Conservation (phyloP, 2,113 vertebrate genomes). For the Phainopepla nitens region DNA sequence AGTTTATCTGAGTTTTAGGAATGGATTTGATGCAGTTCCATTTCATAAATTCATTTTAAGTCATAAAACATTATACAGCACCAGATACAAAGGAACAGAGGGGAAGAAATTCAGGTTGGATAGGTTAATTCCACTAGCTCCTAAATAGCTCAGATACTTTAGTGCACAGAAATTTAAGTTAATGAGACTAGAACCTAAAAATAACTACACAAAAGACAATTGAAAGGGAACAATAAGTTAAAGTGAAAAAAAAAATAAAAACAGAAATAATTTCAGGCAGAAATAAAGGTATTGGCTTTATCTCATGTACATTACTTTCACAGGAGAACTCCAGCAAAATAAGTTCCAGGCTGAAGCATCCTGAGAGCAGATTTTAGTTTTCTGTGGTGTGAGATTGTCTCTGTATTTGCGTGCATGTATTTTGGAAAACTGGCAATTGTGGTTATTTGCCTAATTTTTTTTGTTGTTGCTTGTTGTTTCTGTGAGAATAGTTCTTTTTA, state of each 20-base stretch:
- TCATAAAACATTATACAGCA: background rate
- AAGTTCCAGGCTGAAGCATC: background rate
- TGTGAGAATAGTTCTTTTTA: background rate
- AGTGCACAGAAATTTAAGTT: background rate
- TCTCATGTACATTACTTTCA: background rate
- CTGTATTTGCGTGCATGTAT: accelerated
- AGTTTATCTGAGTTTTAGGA: background rate
- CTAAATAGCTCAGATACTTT: background rate
- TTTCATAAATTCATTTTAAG: background rate
- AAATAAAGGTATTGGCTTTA: background rate
- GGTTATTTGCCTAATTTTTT: background rate
- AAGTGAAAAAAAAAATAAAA: background rate
- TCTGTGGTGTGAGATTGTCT: background rate
- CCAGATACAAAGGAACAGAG: background rate
- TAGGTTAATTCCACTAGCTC: background rate
- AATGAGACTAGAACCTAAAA: background rate
- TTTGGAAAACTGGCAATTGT: background rate
- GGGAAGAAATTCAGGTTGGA: background rate
- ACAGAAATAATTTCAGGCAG: background rate
- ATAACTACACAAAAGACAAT: background rate
- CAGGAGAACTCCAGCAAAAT: background rate
- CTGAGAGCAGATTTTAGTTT: background rate
- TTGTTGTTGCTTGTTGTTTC: background rate
- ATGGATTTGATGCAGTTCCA: background rate
- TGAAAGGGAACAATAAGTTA: background rate